Conservation (phyloP, 2,888 invertebrate genomes). For the Thysanoteuthis rhombus region DNA sequence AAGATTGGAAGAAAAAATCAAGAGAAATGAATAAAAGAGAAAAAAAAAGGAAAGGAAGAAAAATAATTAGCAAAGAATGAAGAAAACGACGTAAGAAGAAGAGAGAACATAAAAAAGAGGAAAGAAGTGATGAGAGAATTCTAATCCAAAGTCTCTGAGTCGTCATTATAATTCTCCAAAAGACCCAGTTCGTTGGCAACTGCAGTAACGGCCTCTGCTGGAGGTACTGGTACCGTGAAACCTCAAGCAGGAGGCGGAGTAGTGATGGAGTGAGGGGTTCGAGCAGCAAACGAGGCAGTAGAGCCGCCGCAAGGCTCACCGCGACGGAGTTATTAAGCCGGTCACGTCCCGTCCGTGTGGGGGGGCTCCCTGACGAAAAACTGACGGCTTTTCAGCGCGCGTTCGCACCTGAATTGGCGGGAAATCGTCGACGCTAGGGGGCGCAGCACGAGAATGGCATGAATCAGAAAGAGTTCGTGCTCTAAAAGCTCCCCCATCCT, state of each 20-base stretch:
- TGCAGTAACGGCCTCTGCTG: not conserved
- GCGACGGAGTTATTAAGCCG: not conserved
- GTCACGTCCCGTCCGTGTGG: not conserved
- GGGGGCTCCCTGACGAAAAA: not conserved
- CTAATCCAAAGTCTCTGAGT: not conserved
- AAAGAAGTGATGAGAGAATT: not conserved
- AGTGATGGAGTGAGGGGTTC: not conserved
- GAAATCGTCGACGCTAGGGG: not conserved
- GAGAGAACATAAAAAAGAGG: not conserved
- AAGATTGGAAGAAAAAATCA: not conserved
- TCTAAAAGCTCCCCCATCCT: too few species aligned
- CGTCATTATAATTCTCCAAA: not conserved
- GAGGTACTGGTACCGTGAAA: slow-evolving; percentile 12
- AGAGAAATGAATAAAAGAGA: too few species aligned
- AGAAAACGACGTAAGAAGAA: not conserved
- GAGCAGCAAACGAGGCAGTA: not conserved
- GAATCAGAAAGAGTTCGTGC: not conserved
- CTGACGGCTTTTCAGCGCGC: slow-evolving; percentile 12
- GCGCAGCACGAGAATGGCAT: not conserved
- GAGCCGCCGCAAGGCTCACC: not conserved
- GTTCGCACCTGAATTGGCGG: not conserved
- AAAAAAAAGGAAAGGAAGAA: not conserved
- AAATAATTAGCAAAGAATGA: not conserved
- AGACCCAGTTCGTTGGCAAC: not conserved
- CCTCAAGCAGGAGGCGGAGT: not conserved